Conservation (phyloP, 2,797 vertebrate genomes). For the Peromyscus attwateri region DNA sequence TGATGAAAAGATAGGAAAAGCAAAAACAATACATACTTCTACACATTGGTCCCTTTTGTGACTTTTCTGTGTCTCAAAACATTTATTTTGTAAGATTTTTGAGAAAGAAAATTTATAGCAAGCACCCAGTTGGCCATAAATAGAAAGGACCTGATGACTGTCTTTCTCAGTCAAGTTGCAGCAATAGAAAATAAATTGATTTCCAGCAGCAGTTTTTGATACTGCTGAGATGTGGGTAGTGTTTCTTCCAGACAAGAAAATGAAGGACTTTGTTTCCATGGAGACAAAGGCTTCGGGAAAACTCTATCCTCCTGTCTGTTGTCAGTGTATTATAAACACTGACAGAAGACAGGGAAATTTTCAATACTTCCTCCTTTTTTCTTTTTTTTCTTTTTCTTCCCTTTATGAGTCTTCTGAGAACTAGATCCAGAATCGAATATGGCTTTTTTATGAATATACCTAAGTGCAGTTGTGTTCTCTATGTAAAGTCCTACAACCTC, state of each 20-base stretch:
- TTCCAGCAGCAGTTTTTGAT: constrained; percentile 59
- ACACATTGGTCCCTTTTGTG: background rate
- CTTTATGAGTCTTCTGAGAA: background rate
- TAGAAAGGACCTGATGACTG: background rate
- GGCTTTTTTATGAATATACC: background rate
- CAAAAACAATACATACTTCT: background rate
- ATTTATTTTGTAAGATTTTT: background rate
- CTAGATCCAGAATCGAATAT: background rate
- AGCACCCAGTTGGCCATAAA: background rate
- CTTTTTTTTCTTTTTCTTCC: background rate
- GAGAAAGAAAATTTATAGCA: background rate
- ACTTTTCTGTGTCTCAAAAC: background rate
- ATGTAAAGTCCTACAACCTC: background rate
- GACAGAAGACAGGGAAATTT: background rate
- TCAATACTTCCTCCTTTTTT: background rate
- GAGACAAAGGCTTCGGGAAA: constrained; percentile 47
- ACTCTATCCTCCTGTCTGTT: background rate
- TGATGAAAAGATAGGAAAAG: background rate
- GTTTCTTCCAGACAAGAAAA: constrained; percentile 39
- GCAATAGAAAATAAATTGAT: constrained; percentile 54
- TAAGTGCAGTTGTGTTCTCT: background rate
- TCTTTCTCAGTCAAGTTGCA: constrained; percentile 47
- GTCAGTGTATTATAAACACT: constrained; percentile 42
- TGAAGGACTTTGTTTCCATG: constrained; percentile 53
- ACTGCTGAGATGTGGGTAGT: background rate